These are phyloP conservation scores for Chironomus riparius DNA, from an alignment of 2,888 invertebrate species.

Conservation along the genomic window DNA sequence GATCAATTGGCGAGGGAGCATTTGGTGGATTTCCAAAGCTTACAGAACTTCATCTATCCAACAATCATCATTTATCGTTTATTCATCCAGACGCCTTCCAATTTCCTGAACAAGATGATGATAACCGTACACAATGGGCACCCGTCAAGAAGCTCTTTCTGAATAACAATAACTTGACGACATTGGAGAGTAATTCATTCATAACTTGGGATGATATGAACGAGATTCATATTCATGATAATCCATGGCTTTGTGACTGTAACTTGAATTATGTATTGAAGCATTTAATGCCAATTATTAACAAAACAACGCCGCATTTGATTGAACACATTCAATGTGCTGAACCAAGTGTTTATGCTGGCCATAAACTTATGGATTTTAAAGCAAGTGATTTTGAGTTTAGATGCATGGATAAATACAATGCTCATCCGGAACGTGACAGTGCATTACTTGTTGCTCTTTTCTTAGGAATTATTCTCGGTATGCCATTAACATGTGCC, in stretches of 20 bases:
- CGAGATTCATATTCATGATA: conserved; percentile 57
- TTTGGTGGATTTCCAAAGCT: conserved; percentile 50
- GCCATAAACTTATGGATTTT: conserved; percentile 50
- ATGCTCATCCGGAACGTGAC: conserved; percentile 56
- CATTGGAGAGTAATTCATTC: conserved; percentile 44
- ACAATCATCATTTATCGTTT: conserved; percentile 51
- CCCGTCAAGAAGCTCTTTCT: conserved; percentile 59
- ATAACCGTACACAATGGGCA: conserved; percentile 53
- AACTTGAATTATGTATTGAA: conserved; percentile 69
- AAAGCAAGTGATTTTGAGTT: conserved; percentile 48
- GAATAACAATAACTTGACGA: conserved; percentile 54
- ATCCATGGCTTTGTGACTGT: conserved; percentile 72
- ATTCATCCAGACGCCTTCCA: conserved; percentile 56
- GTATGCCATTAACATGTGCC: conserved; percentile 56
- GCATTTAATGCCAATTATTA: conserved; percentile 49
- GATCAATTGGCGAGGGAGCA: conserved; percentile 47
- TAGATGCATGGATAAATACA: conserved; percentile 57
- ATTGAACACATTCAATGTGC: conserved; percentile 51
- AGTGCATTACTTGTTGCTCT: conserved; percentile 60
- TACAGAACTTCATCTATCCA: conserved; percentile 50
- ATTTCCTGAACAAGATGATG: conserved; percentile 41
- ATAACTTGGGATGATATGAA: conserved; percentile 62
- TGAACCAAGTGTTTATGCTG: conserved; percentile 55
- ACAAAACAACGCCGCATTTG: conserved; percentile 40
- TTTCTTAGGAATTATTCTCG: conserved; percentile 52